Conservation (phyloP, 2,888 invertebrate genomes). For the Polydrusus pterygomalis region DNA sequence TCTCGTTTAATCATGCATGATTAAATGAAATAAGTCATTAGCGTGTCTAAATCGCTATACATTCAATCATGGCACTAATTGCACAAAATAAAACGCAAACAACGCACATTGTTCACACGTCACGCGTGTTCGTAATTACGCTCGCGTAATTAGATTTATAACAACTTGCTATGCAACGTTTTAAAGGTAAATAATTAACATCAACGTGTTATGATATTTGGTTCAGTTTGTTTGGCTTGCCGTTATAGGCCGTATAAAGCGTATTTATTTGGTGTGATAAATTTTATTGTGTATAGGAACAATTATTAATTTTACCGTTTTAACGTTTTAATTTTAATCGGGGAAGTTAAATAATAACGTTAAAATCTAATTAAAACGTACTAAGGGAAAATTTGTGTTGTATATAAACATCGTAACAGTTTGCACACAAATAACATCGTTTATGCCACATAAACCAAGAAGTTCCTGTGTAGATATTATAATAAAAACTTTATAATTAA, state of each 20-base stretch:
- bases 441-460: no score
- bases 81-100: conserved; percentile 34
- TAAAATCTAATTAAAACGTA: conserved; percentile 23
- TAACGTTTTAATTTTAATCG: conserved; percentile 11
- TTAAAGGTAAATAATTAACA: conserved; percentile 52
- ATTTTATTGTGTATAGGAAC: conserved; percentile 10
- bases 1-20: not conserved
- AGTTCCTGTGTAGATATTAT: no score
- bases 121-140: conserved; percentile 44
- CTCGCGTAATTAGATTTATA: conserved; percentile 50
- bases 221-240: conserved; percentile 27
- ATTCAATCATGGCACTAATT: conserved; percentile 26
- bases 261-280: conserved; percentile 36
- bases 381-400: not conserved
- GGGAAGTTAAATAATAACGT: not conserved
- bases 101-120: conserved; percentile 44
- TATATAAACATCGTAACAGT: not conserved
- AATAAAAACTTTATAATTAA: no score
- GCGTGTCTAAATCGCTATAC: conserved; percentile 14
- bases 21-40: conserved; percentile 12
- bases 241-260: conserved; percentile 29
- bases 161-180: conserved; percentile 49
- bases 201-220: conserved; percentile 48
- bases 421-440: no score
- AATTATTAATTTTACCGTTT: conserved; percentile 22